Conservation (phyloP, 2,113 vertebrate genomes). For the Dinomys branickii region DNA sequence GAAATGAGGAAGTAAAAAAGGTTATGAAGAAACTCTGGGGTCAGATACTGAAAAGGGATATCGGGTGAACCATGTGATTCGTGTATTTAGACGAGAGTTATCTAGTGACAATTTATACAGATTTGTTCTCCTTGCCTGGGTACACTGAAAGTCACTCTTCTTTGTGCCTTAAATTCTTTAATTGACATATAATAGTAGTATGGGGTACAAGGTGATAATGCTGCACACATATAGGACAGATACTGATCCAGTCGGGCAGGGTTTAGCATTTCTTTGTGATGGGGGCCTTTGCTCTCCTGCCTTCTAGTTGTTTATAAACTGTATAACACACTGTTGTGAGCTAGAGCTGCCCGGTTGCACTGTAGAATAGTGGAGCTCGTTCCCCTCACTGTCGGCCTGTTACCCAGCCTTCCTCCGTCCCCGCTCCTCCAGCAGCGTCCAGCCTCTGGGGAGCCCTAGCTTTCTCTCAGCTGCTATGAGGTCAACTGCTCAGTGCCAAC, state of each 20-base stretch:
- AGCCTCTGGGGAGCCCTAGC: not conserved
- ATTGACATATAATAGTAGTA: not conserved
- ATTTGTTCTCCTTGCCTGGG: not conserved
- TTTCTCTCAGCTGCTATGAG: not conserved
- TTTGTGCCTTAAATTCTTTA: not conserved
- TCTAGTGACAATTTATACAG: not conserved
- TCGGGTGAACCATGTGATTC: not conserved
- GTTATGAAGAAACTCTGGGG: constrained; percentile 23
- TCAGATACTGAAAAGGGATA: not conserved
- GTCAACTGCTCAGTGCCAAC: not conserved
- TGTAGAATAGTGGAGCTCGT: not conserved
- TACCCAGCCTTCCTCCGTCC: not conserved
- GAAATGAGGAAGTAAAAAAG: constrained; percentile 69
- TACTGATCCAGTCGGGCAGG: not conserved
- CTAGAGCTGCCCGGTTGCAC: not conserved
- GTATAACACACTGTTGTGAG: not conserved
- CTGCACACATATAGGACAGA: not conserved
- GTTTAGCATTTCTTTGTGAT: not conserved
- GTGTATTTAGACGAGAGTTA: not conserved
- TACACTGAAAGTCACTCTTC: not conserved
- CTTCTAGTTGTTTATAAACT: not conserved
- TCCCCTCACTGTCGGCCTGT: not conserved
- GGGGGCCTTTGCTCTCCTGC: not conserved
- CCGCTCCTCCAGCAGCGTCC: not conserved
- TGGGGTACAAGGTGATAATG: not conserved